Conservation (phyloP, 2,888 invertebrate genomes). For the Teleogryllus oceanicus region DNA sequence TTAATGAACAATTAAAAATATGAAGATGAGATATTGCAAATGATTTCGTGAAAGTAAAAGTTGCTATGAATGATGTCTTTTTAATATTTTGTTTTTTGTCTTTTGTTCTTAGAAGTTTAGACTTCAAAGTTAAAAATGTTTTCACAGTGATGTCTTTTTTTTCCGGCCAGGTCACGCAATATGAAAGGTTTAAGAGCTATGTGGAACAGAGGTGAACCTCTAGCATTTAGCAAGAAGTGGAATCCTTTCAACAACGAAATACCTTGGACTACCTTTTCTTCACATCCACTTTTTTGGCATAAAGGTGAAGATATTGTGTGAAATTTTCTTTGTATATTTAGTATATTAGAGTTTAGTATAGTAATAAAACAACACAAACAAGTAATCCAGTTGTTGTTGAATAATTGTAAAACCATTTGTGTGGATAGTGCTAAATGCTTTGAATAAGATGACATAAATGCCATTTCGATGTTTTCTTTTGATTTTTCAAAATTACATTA, state of each 20-base stretch:
- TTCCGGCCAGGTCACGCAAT: conserved; percentile 61
- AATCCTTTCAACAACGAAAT: conserved; percentile 78
- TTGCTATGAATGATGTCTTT: too few species aligned
- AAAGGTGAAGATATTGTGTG: conserved; percentile 55
- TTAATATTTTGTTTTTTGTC: background rate
- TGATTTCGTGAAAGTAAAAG: too few species aligned
- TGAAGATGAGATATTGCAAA: too few species aligned
- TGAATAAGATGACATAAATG: too few species aligned
- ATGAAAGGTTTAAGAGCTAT: conserved; percentile 70
- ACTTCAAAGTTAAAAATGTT: background rate
- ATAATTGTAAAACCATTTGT: too few species aligned
- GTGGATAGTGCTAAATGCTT: too few species aligned
- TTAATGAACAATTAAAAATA: too few species aligned
- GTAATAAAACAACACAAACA: too few species aligned
- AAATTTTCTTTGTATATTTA: background rate
- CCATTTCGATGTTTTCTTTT: too few species aligned
- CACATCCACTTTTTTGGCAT: conserved; percentile 74
- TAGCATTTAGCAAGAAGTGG: conserved; percentile 71
- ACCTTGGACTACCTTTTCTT: conserved; percentile 73
- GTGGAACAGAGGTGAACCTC: conserved; percentile 71
- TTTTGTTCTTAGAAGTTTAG: background rate
- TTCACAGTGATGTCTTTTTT: background rate
- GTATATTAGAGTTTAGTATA: background rate
- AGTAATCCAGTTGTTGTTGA: background rate
- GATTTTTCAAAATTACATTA: too few species aligned